Evolutionary conservation across 2,888 invertebrate species (phyloP).

Genomic region (Drosophila nigricruria): DNA sequence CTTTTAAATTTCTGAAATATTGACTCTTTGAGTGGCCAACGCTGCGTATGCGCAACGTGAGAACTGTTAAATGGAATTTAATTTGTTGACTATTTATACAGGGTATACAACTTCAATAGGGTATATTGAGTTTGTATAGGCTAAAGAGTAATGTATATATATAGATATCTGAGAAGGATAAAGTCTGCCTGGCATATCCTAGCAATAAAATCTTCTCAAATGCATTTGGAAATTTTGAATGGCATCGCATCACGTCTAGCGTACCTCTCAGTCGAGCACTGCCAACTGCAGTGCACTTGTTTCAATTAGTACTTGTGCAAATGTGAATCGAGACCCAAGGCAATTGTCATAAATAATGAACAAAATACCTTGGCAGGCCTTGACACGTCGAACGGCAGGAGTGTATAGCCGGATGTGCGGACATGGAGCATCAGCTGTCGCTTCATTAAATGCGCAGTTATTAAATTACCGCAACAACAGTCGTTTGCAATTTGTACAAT

Average conservation of each 20-base stretch:
- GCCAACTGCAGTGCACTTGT: background rate
- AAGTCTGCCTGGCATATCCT: background rate
- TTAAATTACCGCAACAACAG: constrained; percentile 76
- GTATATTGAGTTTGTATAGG: background rate
- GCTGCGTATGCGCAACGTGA: constrained; percentile 44
- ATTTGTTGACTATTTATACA: constrained; percentile 26
- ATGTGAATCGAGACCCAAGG: constrained; percentile 21
- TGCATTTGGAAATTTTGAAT: background rate
- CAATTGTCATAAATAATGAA: constrained; percentile 71
- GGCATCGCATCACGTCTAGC: background rate
- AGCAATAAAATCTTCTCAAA: background rate
- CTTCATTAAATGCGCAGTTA: constrained; percentile 79
- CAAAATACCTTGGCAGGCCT: constrained; percentile 61
- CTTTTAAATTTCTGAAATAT: background rate
- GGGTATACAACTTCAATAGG: background rate
- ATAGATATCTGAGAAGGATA: background rate
- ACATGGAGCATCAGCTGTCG: constrained; percentile 69
- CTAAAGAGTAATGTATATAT: background rate
- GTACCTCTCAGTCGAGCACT: background rate
- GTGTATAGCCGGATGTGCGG: constrained; percentile 13
- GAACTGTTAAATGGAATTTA: constrained; percentile 41
- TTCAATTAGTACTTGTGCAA: constrained; percentile 50
- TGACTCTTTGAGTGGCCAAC: constrained; percentile 7
- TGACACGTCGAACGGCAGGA: constrained; percentile 22
- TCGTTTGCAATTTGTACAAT: constrained; percentile 76